A percentile compares a stretch with the other conserved stretches of the same genome.
Conservation (phyloP, 2,113 vertebrate species). For the Actinemys pallida region DNA sequence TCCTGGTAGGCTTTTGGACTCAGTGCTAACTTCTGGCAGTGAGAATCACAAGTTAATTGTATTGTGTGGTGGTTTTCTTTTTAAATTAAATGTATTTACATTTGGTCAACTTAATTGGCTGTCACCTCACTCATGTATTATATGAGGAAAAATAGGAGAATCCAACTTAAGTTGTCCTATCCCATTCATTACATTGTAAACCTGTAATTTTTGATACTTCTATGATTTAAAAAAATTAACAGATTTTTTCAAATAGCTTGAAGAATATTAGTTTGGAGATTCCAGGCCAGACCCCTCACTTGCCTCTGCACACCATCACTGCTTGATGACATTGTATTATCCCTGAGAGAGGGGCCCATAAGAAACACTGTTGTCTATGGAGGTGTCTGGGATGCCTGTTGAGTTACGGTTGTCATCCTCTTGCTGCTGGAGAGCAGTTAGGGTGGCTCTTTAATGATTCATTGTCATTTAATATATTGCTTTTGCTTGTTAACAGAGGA, state of each 20-base stretch:
- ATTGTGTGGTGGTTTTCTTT: not conserved
- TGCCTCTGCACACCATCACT: not conserved
- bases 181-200: not conserved
- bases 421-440: not conserved
- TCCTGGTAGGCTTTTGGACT: not conserved
- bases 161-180: not conserved
- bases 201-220: not conserved
- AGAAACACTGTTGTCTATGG: fast-evolving
- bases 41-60: not conserved
- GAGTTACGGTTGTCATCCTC: not conserved
- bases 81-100: not conserved
- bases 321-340: not conserved
- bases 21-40: not conserved
- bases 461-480: not conserved
- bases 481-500: not conserved
- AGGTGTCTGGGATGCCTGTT: not conserved
- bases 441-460: not conserved
- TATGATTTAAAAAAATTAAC: not conserved
- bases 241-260: not conserved
- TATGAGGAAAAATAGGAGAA: not conserved
- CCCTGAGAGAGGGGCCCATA: fast-evolving
- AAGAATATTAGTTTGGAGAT: not conserved
- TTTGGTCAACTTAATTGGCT: not conserved
- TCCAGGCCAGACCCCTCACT: not conserved
- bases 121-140: not conserved